Percentiles rank a stretch among this genome's conserved stretches.
Evolutionary conservation across 64 coral and sea anemone species (phyloP).

Genomic region (Anthopleura sola): DNA sequence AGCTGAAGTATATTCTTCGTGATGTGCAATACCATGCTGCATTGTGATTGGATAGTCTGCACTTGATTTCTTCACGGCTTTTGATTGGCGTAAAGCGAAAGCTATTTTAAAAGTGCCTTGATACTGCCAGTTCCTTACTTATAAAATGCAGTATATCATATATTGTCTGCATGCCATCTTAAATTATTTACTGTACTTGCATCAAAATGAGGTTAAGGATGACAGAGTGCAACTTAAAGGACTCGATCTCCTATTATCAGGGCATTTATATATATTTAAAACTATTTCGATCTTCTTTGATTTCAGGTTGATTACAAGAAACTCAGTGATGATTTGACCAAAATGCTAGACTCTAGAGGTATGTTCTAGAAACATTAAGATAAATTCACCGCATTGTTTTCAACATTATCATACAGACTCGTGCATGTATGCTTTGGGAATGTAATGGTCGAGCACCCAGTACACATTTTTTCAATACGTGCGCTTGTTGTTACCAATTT

Average conservation of each 20-base stretch:
- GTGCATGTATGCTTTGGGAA: too few relatives aligned
- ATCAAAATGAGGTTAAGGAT: too few relatives aligned
- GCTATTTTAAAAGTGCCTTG: background rate
- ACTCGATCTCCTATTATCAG: too few relatives aligned
- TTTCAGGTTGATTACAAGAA: conserved; percentile 93
- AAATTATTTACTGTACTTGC: too few relatives aligned
- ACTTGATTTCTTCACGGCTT: background rate
- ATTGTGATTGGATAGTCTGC: background rate
- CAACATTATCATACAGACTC: too few relatives aligned
- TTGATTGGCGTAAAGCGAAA: background rate
- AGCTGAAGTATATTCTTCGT: background rate
- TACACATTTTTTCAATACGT: too few relatives aligned
- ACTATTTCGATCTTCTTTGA: background rate
- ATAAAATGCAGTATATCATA: too few relatives aligned
- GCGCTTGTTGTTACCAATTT: too few relatives aligned
- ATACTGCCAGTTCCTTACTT: too few relatives aligned
- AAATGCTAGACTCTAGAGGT: conserved; percentile 85
- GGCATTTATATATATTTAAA: background rate
- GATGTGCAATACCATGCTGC: background rate
- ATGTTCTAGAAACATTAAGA: background rate
- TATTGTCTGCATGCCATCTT: too few relatives aligned
- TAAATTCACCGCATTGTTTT: background rate
- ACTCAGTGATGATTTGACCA: conserved; percentile 89
- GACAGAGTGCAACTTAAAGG: too few relatives aligned
- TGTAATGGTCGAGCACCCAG: too few relatives aligned